Evolutionary conservation across 2,113 vertebrate species (phyloP).

Genomic region (Pungitius pungitius): DNA sequence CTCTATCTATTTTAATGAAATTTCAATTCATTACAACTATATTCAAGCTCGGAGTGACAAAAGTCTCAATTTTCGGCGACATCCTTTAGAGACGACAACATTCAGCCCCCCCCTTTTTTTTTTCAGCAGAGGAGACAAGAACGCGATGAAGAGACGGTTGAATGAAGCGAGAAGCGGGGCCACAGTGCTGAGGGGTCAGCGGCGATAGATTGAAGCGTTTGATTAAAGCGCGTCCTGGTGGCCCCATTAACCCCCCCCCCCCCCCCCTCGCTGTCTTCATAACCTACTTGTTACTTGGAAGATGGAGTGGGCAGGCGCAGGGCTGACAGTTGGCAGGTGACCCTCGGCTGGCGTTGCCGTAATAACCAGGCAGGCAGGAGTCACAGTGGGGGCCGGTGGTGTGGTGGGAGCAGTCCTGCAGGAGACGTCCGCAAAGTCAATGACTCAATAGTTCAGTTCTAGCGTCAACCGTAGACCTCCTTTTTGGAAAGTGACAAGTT

Average conservation of each 20-base stretch:
- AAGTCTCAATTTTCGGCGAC: slow-evolving; percentile 2
- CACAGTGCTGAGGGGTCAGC: slow-evolving; percentile 26
- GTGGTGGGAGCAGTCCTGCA: slow-evolving; percentile 66
- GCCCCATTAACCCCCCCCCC: slow-evolving; percentile 28
- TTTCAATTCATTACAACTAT: slow-evolving; percentile 46
- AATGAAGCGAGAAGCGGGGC: slow-evolving; percentile 21
- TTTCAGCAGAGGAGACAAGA: not conserved
- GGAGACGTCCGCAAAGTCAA: not conserved
- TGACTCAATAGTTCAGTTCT: not conserved
- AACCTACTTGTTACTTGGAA: slow-evolving; percentile 76
- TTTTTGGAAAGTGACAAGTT: no score
- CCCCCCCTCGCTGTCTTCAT: not conserved
- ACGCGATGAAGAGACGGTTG: slow-evolving; percentile 5
- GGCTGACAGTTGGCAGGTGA: slow-evolving; percentile 67
- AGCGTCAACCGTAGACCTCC: no score
- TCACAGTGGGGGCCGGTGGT: slow-evolving; percentile 68
- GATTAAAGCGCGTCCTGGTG: slow-evolving; percentile 42
- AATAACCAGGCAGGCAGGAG: slow-evolving; percentile 69
- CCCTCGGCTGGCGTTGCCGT: slow-evolving; percentile 67
- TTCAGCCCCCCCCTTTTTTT: not conserved
- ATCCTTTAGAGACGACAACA: slow-evolving; percentile 5
- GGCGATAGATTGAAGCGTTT: slow-evolving; percentile 39
- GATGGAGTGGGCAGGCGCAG: slow-evolving; percentile 70
- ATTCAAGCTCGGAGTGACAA: slow-evolving; percentile 19
- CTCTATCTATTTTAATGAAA: slow-evolving; percentile 45